Evolutionary conservation across 2,888 invertebrate genomes (phyloP), one percentile per base, ranked within the genome.

Genomic region (Aspidiotus destructor): DNA sequence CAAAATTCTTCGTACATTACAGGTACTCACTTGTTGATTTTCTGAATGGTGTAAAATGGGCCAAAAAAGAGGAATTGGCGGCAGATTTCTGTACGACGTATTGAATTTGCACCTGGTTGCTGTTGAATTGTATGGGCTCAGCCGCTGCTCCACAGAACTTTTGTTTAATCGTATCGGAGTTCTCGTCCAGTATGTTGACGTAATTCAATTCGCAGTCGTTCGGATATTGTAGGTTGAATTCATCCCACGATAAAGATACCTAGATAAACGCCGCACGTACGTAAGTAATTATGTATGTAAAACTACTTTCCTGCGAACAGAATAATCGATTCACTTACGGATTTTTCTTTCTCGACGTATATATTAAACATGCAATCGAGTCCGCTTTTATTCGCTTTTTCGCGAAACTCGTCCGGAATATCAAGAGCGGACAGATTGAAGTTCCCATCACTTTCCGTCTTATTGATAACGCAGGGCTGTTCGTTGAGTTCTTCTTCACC

Each of bases 141-240:
- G 92, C 89, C 40, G 91, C 86, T 7, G 91, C 90, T 0, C 92
- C 92, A 75, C 93, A 93, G 78, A 89, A 92, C 71, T 83, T 78
- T 68, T 81, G 79, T 62, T 82, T 80, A 57, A 70, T 69, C 74
- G 86, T 80, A 73, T 86, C 85, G 17, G 85, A 85, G 71, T 80
- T 78, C 71, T 83, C 82, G 7, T 81, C 82, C 76, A 88, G 88
- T 71, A 89, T 81, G 76, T 88, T 86, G 72, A 89, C 81, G 76
- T 86, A 88, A 78, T 89, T 89, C 70, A 81, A 82, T 64, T 86
- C 85, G 76, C 89, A 89, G 75, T 89, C 88, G 77, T 89, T 89
- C 40, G 88, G 88, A 73, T 83, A 84, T 62, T 81, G 82, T 74
- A 89, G 79, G 69, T 80, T 78, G 77, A 88, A 89, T 58, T 78